Evolutionary conservation across 2,888 invertebrate genomes (phyloP).

Genomic region (Lasioglossum leucozonium): DNA sequence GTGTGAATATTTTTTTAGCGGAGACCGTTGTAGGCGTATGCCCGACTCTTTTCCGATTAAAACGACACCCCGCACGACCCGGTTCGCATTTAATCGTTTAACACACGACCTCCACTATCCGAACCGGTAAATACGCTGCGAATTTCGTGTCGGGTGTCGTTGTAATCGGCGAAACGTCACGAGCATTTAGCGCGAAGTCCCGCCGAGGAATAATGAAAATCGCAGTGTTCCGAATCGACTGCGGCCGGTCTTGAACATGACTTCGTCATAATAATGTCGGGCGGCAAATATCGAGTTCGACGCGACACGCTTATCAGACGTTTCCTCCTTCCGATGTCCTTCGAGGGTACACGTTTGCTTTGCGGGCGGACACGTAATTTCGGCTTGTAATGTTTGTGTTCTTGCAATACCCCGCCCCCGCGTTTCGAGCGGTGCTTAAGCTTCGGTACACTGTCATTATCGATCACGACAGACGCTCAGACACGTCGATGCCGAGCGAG

Average conservation of each 20-base stretch:
- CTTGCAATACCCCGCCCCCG: conserved; percentile 30
- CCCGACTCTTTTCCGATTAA: background rate
- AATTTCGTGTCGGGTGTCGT: no score
- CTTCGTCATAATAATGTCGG: background rate
- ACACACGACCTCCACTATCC: no score
- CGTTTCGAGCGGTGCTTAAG: conserved; percentile 36
- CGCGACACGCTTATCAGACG: conserved; percentile 24
- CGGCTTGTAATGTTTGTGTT: conserved; percentile 60
- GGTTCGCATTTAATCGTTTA: no score
- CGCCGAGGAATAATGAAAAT: no score
- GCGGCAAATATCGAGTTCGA: conserved; percentile 11
- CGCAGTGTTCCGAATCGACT: no score
- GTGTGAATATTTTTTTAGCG: background rate
- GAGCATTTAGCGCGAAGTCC: no score
- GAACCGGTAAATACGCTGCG: no score
- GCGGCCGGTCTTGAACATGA: background rate
- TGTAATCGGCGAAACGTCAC: no score
- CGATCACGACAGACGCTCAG: conserved; percentile 17
- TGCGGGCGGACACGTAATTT: conserved; percentile 59
- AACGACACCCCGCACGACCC: background rate
- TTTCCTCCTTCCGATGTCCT: conserved; percentile 17
- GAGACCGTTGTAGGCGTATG: background rate
- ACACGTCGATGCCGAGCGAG: conserved; percentile 21
- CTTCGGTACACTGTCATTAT: conserved; percentile 32
- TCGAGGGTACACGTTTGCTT: conserved; percentile 48